phyloP scores from a whole-genome alignment of 37 sponge, comb jelly and placozoan genomes.

The Axinella damicornis region DNA sequence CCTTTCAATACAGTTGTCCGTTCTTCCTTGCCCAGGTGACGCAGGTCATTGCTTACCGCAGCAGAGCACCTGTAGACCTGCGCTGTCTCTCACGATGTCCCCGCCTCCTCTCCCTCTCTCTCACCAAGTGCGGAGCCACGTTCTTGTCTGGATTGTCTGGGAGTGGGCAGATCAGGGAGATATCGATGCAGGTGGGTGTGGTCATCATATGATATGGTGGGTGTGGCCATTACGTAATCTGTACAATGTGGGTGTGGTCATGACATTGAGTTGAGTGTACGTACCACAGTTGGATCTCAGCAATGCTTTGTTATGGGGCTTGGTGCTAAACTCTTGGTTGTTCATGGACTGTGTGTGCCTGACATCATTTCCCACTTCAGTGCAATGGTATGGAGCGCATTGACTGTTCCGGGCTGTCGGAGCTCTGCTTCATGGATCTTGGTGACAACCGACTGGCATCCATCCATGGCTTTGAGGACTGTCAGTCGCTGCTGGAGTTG shows the following conservation, averaged over 20 bases:
- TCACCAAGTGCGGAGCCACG: slow-evolving; percentile 27
- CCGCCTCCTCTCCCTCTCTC: not conserved
- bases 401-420: not conserved
- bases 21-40: not conserved
- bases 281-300: no score
- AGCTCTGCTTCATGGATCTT: slow-evolving; percentile 49
- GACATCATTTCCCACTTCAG: slow-evolving; percentile 9
- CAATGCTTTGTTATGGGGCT: no score
- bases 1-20: no score
- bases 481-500: slow-evolving; percentile 26
- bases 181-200: slow-evolving; percentile 27
- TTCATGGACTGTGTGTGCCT: not conserved
- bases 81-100: slow-evolving; percentile 34
- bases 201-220: not conserved
- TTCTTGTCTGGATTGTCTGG: not conserved
- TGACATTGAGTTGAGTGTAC: no score
- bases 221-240: no score
- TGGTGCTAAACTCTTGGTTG: not conserved
- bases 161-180: slow-evolving; percentile 25
- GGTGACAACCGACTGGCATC: slow-evolving; percentile 47
- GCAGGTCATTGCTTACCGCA: slow-evolving; percentile 16
- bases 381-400: slow-evolving; percentile 46
- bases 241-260: no score
- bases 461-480: slow-evolving; percentile 41
- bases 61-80: slow-evolving; percentile 15